Conservation (phyloP, 2,797 vertebrate species). For the Rhynchotus rufescens region DNA sequence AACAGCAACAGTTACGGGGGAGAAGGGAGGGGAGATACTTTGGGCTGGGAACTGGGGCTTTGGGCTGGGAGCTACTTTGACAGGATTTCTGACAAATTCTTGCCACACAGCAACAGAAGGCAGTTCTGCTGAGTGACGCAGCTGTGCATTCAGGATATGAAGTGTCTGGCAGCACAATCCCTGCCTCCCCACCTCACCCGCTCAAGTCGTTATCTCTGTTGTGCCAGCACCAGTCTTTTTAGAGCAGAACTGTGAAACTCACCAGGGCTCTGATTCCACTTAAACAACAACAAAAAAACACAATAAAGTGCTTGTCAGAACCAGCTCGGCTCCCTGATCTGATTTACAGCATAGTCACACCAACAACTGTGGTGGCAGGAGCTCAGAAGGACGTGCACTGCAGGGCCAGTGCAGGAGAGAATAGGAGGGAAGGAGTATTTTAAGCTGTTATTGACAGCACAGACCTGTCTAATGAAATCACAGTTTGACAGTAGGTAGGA, state of each 20-base stretch:
- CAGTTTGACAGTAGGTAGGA: slow-evolving; percentile 3
- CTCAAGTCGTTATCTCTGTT: slow-evolving; percentile 27
- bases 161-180: not conserved
- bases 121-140: slow-evolving; percentile 27
- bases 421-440: not conserved
- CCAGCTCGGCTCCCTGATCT: slow-evolving; percentile 22
- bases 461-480: not conserved
- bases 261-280: not conserved
- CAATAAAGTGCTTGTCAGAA: slow-evolving; percentile 61
- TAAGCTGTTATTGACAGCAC: slow-evolving; percentile 18
- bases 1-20: not conserved
- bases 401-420: slow-evolving; percentile 5
- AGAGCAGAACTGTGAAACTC: slow-evolving; percentile 47
- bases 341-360: slow-evolving; percentile 19
- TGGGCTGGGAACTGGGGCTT: too few relatives aligned
- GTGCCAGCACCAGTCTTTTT: slow-evolving; percentile 53
- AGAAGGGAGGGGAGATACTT: not conserved
- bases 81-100: not conserved
- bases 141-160: not conserved
- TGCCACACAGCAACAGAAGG: not conserved
- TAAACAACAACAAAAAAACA: not conserved
- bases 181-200: slow-evolving; percentile 21
- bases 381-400: not conserved
- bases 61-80: not conserved
- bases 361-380: not conserved